Percentiles rank a stretch among this genome's conserved stretches.
These are phyloP conservation scores for Marronus borbonicus DNA, from an alignment of 2,888 invertebrate species.

Conservation along the genomic window DNA sequence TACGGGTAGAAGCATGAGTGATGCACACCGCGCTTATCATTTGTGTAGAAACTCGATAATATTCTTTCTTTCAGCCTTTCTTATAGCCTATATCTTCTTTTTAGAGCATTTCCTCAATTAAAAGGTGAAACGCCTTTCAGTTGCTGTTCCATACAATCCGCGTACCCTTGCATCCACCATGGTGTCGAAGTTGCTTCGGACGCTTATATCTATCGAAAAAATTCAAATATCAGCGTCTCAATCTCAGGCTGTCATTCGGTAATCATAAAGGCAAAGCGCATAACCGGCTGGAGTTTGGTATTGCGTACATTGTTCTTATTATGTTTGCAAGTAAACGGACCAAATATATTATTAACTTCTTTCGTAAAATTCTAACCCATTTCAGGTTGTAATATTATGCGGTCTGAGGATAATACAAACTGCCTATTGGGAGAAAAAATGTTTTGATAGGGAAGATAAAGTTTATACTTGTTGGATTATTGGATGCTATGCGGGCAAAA, in stretches of 20 bases:
- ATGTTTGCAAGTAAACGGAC: conserved; percentile 60
- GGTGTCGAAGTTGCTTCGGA: conserved; percentile 72
- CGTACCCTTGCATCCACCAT: conserved; percentile 76
- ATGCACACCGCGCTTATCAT: too few species aligned
- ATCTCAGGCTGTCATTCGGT: conserved; percentile 65
- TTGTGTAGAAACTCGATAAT: too few species aligned
- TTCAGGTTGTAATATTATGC: conserved; percentile 51
- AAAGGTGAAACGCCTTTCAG: conserved; percentile 76
- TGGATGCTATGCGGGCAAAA: conserved; percentile 62
- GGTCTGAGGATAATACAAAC: conserved; percentile 66
- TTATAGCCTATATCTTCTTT: neutral
- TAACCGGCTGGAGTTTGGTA: conserved; percentile 65
- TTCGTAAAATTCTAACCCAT: neutral
- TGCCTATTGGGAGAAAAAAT: conserved; percentile 61
- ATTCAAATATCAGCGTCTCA: conserved; percentile 67
- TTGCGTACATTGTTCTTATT: conserved; percentile 62
- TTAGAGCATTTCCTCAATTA: conserved; percentile 49
- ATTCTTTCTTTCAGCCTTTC: too few species aligned
- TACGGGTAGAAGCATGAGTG: too few species aligned
- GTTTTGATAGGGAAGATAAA: conserved; percentile 61
- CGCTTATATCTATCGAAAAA: conserved; percentile 74
- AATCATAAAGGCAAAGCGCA: conserved; percentile 62
- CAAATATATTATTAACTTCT: neutral
- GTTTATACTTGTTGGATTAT: conserved; percentile 66
- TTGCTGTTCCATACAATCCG: conserved; percentile 74